These are phyloP conservation scores for Villa cingulata DNA, from an alignment of 2,888 invertebrate genomes.

Conservation along the genomic window DNA sequence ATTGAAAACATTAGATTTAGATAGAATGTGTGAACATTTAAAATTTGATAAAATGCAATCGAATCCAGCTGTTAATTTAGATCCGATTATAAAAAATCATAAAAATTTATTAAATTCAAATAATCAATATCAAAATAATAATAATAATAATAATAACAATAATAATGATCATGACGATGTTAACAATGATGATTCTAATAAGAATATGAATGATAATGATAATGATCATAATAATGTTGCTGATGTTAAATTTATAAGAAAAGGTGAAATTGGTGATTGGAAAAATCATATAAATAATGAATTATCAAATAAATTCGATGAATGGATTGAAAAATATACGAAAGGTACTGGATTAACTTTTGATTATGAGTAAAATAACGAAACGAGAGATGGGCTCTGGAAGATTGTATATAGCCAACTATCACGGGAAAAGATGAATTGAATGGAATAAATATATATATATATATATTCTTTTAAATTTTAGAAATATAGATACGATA, in stretches of 20 bases:
- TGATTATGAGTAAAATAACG: conserved; percentile 34
- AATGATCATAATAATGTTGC: conserved; percentile 28
- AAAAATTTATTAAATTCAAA: neutral
- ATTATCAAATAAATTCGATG: conserved; percentile 55
- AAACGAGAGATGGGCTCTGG: no score
- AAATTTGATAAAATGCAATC: conserved; percentile 70
- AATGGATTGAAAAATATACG: conserved; percentile 50
- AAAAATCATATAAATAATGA: conserved; percentile 62
- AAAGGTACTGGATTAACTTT: conserved; percentile 48
- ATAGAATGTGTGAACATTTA: conserved; percentile 55
- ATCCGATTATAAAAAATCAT: conserved; percentile 42
- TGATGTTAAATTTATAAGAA: conserved; percentile 53
- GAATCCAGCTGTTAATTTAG: conserved; percentile 65
- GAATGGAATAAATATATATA: no score
- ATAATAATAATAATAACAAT: conserved; percentile 12
- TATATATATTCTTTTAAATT: no score
- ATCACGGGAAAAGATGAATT: no score
- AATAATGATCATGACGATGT: neutral
- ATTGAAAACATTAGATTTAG: conserved; percentile 51
- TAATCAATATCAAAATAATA: conserved; percentile 8
- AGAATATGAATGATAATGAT: no score
- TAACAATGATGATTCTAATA: neutral
- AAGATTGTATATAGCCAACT: no score
- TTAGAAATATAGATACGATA: no score
- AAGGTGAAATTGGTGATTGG: conserved; percentile 66